phyloP scores from a whole-genome alignment of 2,888 invertebrate species.

The Ethmia dodecea region DNA sequence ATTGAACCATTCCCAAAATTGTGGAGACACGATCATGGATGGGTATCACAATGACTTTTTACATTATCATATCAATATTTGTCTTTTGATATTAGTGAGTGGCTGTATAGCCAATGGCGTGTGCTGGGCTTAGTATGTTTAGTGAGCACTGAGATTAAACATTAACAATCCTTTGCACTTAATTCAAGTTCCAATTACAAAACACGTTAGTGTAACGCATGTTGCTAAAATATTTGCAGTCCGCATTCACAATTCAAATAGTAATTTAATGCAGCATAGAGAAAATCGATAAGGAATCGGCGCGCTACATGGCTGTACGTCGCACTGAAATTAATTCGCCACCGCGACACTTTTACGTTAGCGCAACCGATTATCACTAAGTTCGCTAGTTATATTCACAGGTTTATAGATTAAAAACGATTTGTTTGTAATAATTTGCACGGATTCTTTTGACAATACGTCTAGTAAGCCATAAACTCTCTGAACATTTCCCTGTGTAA shows the following conservation, averaged over 20 bases:
- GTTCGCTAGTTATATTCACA: constrained; percentile 17
- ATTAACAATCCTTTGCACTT: constrained; percentile 25
- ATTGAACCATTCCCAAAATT: constrained; percentile 72
- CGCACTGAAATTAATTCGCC: constrained; percentile 45
- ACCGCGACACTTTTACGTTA: constrained; percentile 44
- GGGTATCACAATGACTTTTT: constrained; percentile 36
- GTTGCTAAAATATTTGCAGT: constrained; percentile 48
- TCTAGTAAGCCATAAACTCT: constrained; percentile 35
- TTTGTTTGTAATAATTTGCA: constrained; percentile 26
- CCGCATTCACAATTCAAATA: constrained; percentile 63
- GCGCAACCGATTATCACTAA: constrained; percentile 28
- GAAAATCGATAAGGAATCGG: constrained; percentile 74
- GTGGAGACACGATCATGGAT: constrained; percentile 57
- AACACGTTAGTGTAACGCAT: constrained; percentile 41
- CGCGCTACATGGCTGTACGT: constrained; percentile 55
- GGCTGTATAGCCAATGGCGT: too few species aligned
- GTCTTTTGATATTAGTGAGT: neutral
- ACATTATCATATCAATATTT: constrained; percentile 9
- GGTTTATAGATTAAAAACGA: constrained; percentile 19
- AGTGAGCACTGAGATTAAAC: neutral
- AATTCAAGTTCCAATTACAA: constrained; percentile 29
- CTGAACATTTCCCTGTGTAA: constrained; percentile 34
- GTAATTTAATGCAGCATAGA: constrained; percentile 71
- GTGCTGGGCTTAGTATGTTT: too few species aligned
- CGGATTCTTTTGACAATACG: constrained; percentile 27